Evolutionary conservation across 1,140 invertebrate genomes (phyloP), one percentile per base, ranked within the genome.

Genomic region (Drosophila navojoa): DNA sequence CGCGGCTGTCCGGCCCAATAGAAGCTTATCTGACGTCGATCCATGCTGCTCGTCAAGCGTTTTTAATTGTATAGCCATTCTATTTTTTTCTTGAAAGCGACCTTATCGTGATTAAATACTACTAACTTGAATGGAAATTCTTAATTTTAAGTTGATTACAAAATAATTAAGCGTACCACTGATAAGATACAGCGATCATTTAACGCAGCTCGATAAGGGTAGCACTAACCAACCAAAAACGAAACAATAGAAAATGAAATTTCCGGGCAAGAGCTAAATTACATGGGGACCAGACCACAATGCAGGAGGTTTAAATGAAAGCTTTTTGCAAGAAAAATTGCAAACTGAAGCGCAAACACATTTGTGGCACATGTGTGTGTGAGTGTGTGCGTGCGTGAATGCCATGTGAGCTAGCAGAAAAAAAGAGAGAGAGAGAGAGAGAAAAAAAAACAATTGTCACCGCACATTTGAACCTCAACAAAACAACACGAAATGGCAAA

Each of bases 371-470:
- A 40, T 57, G 49, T 74, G 74, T 61, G 10, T 62, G 70, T 68
- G 45, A 29, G 59, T 47, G 50, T 70, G 74, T 58, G 15, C 50
- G 74, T 68, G 45, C 22, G 45, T 66, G 54, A 10, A 32, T 50
- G 49, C 49, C 49, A 6, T 73, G n/a, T 50, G 25, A 40, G 42
- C 27, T 62, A 27, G 68, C 68, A 73, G 29, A 58, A 47, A 19
- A 61, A 60, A 29, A 22, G n/a, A n/a, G 25, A 4, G 2, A 76
- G 45, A 53, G 35, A 74, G 15, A 42, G 6, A 42, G 29, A 19
- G 71, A 40, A 38, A 47, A n/a, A 66, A 70, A 87, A 86, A 79
- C 82, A 89, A 87, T 87, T 89, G 84, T 84, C 84, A 76, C 84
- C 82, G 58, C 82, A 86, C 67, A 40, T 86, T 86, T 78, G 62